Evolutionary conservation across 2,888 invertebrate genomes (phyloP), one percentile per base, ranked within the genome.

Genomic region (Parnassius apollo): DNA sequence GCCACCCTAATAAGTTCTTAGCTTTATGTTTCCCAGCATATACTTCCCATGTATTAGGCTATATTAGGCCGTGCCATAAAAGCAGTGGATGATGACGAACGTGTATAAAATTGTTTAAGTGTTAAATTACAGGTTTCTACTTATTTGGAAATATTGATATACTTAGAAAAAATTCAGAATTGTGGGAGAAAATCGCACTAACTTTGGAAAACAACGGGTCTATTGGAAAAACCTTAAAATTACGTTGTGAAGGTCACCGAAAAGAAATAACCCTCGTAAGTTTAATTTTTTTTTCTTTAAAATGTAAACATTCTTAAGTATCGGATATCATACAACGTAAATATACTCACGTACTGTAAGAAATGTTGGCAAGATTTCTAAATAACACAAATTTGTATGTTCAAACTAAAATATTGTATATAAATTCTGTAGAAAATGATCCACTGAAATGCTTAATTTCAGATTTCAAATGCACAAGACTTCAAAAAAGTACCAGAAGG

Each of bases 101-200:
- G 7, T 35, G 35, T 35, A 35, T 35, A 35, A 2, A 25, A 25
- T 35, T 35, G 4, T 35, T 35, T 4, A 35, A 35, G 4, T 35
- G 35, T 35, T 35, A 35, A 35, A 35, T 46, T 73, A 42, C 68
- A 92, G 94, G 95, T 1, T 90, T 96, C 63, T 95, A 93, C 74
- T 92, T 95, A 49, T 93, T 95, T 73, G 96, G 95, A 25, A 95
- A 96, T 72, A 94, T 94, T 69, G 78, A 89, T 4, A 87, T 91
- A 59, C 74, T 94, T 7, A 88, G 86, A 71, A 69, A 71, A 2
- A 91, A 88, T 57, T 93, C 93, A 12, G 69, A 80, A 12, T 79
- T 94, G 35, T 94, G 94, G 94, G 77, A 70, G 13, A 85, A 93
- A 68, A 91, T 94, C 25, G 87, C 89, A n/a, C 67, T 70, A 0